phyloP scores from a whole-genome alignment of 2,113 vertebrate genomes.

The Mastomys coucha region DNA sequence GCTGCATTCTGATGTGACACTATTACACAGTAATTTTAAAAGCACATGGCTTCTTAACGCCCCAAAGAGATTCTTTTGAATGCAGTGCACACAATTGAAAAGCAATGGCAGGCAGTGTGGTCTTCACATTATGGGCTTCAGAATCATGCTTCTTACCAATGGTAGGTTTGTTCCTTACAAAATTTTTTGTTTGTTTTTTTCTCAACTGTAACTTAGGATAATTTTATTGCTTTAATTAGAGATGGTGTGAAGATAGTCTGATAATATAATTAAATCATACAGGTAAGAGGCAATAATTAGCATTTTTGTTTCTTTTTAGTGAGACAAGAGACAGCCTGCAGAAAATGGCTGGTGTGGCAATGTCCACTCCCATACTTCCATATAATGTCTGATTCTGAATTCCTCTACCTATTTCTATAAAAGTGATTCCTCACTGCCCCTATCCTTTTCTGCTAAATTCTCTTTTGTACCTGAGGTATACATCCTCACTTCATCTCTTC shows the following conservation, averaged over 20 bases:
- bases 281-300: neutral
- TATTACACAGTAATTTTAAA: constrained; percentile 36
- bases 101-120: neutral
- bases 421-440: neutral
- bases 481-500: neutral
- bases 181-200: neutral
- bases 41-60: constrained; percentile 26
- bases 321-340: neutral
- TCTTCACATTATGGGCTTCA: neutral
- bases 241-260: neutral
- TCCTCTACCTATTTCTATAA: neutral
- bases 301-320: neutral
- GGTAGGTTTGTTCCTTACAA: neutral
- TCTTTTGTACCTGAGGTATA: neutral
- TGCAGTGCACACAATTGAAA: neutral
- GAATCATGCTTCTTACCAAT: neutral
- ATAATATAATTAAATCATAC: neutral
- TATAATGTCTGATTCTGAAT: neutral
- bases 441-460: neutral
- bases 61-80: neutral
- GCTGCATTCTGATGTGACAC: constrained; percentile 32
- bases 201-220: neutral
- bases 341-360: neutral
- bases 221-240: neutral
- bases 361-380: neutral